phyloP scores from a whole-genome alignment of 2,797 vertebrate species.

The Poecile montanus region DNA sequence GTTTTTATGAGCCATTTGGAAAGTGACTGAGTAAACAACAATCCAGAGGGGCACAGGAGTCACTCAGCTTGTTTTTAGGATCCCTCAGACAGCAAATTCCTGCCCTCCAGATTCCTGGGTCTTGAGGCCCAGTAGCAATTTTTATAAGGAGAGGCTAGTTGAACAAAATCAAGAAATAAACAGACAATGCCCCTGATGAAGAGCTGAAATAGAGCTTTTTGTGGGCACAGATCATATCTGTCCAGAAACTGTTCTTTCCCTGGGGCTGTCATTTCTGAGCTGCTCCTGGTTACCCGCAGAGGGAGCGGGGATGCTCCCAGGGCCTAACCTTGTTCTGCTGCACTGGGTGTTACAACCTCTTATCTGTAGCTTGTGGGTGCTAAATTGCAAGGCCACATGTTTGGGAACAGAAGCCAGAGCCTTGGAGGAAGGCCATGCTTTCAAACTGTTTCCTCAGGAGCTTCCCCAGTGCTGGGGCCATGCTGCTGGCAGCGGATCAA shows the following conservation, averaged over 20 bases:
- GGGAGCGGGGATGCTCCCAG: not conserved
- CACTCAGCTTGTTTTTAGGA: not conserved
- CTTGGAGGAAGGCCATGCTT: not conserved
- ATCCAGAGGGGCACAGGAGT: not conserved
- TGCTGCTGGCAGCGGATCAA: not conserved
- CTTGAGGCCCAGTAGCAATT: not conserved
- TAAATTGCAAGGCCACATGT: not conserved
- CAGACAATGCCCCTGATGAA: not conserved
- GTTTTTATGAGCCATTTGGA: not conserved
- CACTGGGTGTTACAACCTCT: rapidly evolving
- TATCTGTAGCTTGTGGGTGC: not conserved
- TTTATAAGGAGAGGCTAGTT: not conserved
- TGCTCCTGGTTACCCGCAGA: not conserved
- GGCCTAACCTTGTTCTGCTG: not conserved
- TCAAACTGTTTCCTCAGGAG: not conserved
- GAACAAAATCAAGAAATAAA: not conserved
- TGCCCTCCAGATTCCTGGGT: not conserved
- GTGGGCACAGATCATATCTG: not conserved
- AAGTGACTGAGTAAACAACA: not conserved
- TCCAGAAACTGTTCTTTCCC: not conserved
- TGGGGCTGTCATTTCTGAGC: not conserved
- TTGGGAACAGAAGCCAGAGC: not conserved
- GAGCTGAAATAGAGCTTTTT: not conserved
- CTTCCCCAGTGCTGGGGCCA: rapidly evolving
- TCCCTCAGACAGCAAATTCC: not conserved